Evolutionary conservation across 2,113 vertebrate genomes (phyloP), one percentile per base, ranked within the genome.

Genomic region (Scolopax mira): DNA sequence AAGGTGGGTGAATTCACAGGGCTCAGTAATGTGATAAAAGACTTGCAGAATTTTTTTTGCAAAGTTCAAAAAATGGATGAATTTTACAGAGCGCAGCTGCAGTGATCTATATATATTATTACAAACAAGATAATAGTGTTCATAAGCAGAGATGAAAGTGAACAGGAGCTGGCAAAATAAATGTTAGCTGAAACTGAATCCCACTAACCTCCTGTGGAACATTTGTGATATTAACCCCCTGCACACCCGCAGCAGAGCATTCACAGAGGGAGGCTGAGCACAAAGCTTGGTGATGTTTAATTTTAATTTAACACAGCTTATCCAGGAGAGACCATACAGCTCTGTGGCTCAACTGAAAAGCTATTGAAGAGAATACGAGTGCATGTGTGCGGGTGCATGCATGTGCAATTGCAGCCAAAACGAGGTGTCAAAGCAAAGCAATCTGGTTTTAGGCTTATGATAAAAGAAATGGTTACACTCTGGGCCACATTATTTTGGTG

Each of bases 251-350:
- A 83, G 79, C 82, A 88, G 71, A 94, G 31, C 81, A 44, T 51
- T 95, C 91, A 79, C 85, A 93, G 52, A 37, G 88, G 72, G 88
- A 95, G 82, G 52, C 92, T 96, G 72, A 96, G 37, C 79, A 69
- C 82, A 97, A 88, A 97, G 88, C 96, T 94, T 83, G 90, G 88
- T 88, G 82, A 93, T 97, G 95, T 97, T 97, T 97, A 97, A 96
- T 95, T 97, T 97, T 97, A 96, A 97, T 97, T 96, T 97, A 95
- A 80, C 64, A 67, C 90, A 96, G 96, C 88, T 97, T 95, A 97
- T 90, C 95, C 75, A 69, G 37, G 79, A 77, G 71, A 83, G 54
- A 90, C 67, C n/a, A 11, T 73, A 69, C 18, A 85, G 81, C 74
- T 83, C 79, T 94, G 74, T 77, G 64, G 64, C 74, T 70, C 3